Base-by-base conservation (phyloP, 2,797 vertebrate genomes). In the Cryptoprocta ferox region DNA sequence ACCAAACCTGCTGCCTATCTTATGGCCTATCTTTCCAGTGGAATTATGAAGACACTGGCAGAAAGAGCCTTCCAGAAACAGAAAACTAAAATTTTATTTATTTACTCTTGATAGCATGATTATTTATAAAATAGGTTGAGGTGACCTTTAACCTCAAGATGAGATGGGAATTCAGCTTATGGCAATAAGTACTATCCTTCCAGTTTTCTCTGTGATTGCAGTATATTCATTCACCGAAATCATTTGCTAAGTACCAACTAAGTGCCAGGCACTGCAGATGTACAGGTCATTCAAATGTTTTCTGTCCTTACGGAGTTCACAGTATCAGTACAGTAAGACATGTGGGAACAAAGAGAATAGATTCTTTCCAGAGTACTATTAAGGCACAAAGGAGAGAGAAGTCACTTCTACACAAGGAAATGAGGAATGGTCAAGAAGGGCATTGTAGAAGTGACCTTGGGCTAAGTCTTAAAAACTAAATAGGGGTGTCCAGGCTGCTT, bases 391-490 rank as follows among this genome's bases (percentile, higher is more conserved):
- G 32, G 30, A 37, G 32, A 79, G 24, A 56, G 16, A 42, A 18
- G 45, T 76, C 59, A 81, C 68, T 96, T 95, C 48, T 95, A 45
- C 71, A 12, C 16, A n/a, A 85, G 79, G 42, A 95, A 61, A 94
- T 82, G 71, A 96, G 28, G 63, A 89, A 82, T 70, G 37, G 28
- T 93, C 75, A 85, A 93, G 65, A 93, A 92, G 66, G 65, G 66
- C 65, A 87, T 39, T 50, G 32, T 4, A 75, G 83, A 94, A 92
- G 24, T 53, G 71, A 85, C 66, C 53, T 39, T 39, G 89, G 37
- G 70, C 82, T 76, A 91, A 88, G 59, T 93, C 95, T 94, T 89
- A 83, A 91, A 81, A 82, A 82, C 63, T 84, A 82, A 89, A 70
- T 68, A 37, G 35, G n/a, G 16, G n/a, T 84, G 24, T 82, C 82